Evolutionary conservation across 1,140 invertebrate species (phyloP), one percentile per base, ranked within the genome.

Genomic region (Zaprionus kolodkinae): DNA sequence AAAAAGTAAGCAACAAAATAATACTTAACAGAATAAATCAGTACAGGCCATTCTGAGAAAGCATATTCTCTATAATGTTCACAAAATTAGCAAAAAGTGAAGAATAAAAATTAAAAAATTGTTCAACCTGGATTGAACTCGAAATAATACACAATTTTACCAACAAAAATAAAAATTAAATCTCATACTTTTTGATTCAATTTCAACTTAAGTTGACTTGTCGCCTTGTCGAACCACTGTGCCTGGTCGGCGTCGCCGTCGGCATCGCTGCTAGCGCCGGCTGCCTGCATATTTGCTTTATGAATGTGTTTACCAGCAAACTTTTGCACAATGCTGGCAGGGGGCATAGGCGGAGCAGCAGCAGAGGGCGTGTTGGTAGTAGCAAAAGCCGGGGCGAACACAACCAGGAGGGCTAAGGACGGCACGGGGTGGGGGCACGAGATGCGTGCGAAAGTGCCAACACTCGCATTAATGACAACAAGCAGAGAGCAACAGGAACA

Each of bases 281-380:
- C 65, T 64, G 84, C 76, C 76, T 83, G 72, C 83, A 88, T 88
- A 88, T 88, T 88, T 88, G 78, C 84, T 88, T 88, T 88, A 88
- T 88, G 84, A 88, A 88, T 88, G 84, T 88, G 84, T 88, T 88
- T 88, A 88, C 84, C 84, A 88, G 84, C 71, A 88, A 87, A 87
- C 80, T 88, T 87, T 87, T 62, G 52, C 73, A 79, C 70, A 72
- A 64, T 70, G 57, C 36, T 25, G 54, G 55, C 40, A 43, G 25
- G 54, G 27, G 13, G 50, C 27, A 30, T 30, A 27, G 35, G 15
- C 15, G 2, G 17, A 30, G 27, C n/a, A 17, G 61, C 1, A 9
- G 12, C 1, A 10, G 61, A 64, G 17, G 15, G 45, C 33, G 50
- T 45, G 21, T 21, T 21, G 21, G 21, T 21, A 21, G 30, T 30